phyloP scores from a whole-genome alignment of 1,140 invertebrate genomes.

The Asbolus verrucosus region DNA sequence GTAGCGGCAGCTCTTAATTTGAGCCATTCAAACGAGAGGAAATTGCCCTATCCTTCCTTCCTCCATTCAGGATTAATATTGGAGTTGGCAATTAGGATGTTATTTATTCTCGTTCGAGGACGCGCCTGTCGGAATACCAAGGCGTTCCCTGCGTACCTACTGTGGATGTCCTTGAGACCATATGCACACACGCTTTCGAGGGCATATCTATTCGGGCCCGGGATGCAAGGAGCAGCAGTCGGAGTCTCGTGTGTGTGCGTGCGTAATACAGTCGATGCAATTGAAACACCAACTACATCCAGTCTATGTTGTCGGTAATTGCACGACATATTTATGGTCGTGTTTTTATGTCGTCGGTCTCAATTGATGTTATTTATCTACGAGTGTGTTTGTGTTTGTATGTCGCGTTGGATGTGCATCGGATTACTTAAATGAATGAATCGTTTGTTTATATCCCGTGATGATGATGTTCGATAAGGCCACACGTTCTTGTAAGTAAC shows the following conservation, averaged over 20 bases:
- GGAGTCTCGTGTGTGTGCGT: conserved; percentile 26
- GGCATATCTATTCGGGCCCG: conserved; percentile 23
- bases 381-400: conserved; percentile 38
- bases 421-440: conserved; percentile 39
- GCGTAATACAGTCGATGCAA: conserved; percentile 36
- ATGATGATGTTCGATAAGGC: conserved; percentile 14
- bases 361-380: conserved; percentile 39
- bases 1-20: neutral
- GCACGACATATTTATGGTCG: conserved; percentile 37
- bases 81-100: conserved; percentile 8
- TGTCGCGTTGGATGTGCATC: conserved; percentile 37
- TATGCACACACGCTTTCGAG: conserved; percentile 30
- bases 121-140: conserved; percentile 5
- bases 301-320: conserved; percentile 37
- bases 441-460: conserved; percentile 26
- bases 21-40: conserved; percentile 4
- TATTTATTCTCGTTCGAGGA: conserved; percentile 11
- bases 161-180: conserved; percentile 32
- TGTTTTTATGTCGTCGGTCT: conserved; percentile 38
- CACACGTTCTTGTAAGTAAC: conserved; percentile 19
- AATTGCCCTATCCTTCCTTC: conserved; percentile 11
- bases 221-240: neutral
- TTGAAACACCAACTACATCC: conserved; percentile 38
- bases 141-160: neutral
- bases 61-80: neutral